Conservation (phyloP, 1,140 invertebrate genomes). For the Pogonognathellus flavescens region DNA sequence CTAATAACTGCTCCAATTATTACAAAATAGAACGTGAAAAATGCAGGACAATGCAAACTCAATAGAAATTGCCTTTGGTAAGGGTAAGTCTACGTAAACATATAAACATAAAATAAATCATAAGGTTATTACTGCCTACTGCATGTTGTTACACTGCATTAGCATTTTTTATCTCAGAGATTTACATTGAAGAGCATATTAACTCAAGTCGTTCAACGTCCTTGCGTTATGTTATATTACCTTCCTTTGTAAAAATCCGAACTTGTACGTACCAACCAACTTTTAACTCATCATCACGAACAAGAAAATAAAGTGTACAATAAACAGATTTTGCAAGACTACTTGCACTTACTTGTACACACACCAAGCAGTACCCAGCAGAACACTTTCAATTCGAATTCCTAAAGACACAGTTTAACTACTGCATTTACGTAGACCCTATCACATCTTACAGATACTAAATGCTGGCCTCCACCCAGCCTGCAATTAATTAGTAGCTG, state of each 20-base stretch:
- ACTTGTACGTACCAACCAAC: background rate
- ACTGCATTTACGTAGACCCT: background rate
- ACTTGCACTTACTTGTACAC: background rate
- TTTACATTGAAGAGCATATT: constrained; percentile 20
- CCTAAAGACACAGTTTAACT: background rate
- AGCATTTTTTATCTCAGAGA: background rate
- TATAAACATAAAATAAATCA: constrained; percentile 44
- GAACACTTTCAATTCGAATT: background rate
- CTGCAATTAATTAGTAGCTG: constrained; percentile 21
- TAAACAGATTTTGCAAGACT: background rate
- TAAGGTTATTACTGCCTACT: constrained; percentile 27
- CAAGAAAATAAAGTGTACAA: background rate
- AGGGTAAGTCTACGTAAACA: constrained; percentile 29
- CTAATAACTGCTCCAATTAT: constrained; percentile 42
- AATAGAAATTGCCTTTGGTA: constrained; percentile 27
- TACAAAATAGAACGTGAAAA: constrained; percentile 39
- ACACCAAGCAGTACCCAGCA: background rate
- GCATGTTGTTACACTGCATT: constrained; percentile 37
- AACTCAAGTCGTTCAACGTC: constrained; percentile 7
- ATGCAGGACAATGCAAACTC: background rate
- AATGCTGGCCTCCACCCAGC: constrained; percentile 10
- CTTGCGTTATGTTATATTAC: background rate
- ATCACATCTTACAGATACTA: background rate
- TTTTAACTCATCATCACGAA: constrained; percentile 27
- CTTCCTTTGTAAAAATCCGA: constrained; percentile 19